These are phyloP conservation scores for Gymnoscopelus microlampas DNA, from an alignment of 2,797 vertebrate genomes.

Conservation along the genomic window DNA sequence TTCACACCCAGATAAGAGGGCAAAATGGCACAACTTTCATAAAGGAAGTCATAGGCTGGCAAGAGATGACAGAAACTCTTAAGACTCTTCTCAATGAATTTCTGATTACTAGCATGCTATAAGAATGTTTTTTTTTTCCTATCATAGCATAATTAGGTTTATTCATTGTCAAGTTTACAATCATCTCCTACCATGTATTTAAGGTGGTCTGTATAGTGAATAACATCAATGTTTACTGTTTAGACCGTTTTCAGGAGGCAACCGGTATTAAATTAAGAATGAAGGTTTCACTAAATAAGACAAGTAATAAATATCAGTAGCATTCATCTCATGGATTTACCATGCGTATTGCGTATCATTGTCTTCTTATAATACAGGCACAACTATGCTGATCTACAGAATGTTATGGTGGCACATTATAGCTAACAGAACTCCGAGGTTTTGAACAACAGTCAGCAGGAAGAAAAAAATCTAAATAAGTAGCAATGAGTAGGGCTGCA, in stretches of 20 bases:
- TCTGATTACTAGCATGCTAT: slow-evolving; percentile 4
- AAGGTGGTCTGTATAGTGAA: slow-evolving; percentile 30
- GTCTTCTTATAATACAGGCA: slow-evolving; percentile 55
- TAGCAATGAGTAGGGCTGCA: slow-evolving; percentile 2
- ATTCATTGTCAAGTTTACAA: slow-evolving; percentile 48
- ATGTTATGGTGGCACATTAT: slow-evolving; percentile 54
- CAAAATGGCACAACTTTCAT: slow-evolving; percentile 66
- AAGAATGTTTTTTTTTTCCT: background rate
- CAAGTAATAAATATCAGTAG: slow-evolving; percentile 63
- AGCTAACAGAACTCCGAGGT: slow-evolving; percentile 32
- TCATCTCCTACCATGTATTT: slow-evolving; percentile 36
- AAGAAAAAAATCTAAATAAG: background rate
- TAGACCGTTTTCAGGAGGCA: slow-evolving; percentile 21
- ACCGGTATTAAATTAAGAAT: background rate
- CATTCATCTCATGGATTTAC: slow-evolving; percentile 59
- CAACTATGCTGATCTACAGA: slow-evolving; percentile 41
- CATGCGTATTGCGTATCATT: slow-evolving; percentile 46
- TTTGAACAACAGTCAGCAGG: slow-evolving; percentile 25
- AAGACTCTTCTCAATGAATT: slow-evolving; percentile 47
- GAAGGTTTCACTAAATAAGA: slow-evolving; percentile 19
- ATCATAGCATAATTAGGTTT: slow-evolving; percentile 35
- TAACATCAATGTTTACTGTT: slow-evolving; percentile 5
- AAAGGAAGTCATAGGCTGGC: slow-evolving; percentile 47
- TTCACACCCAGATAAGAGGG: slow-evolving; percentile 57
- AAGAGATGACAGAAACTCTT: slow-evolving; percentile 38